phyloP scores from a whole-genome alignment of 2,888 invertebrate genomes.

The Spicauda simplicius region DNA sequence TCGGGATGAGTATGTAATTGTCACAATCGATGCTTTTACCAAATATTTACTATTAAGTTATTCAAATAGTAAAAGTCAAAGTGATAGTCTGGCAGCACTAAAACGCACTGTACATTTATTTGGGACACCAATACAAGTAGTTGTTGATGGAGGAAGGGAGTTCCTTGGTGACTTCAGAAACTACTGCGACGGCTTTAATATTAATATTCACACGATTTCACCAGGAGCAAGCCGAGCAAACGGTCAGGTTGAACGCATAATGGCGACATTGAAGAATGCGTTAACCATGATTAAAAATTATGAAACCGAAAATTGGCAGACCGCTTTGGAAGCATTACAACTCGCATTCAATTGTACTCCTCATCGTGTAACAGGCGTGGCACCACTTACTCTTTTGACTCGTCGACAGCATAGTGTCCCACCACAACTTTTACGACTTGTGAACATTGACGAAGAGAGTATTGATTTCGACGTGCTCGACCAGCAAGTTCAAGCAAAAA shows the following conservation, averaged over 20 bases:
- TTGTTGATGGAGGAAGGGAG: constrained; percentile 11
- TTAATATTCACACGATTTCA: constrained; percentile 4
- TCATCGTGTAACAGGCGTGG: constrained; percentile 40
- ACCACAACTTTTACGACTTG: constrained; percentile 40
- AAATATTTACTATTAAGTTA: constrained; percentile 39
- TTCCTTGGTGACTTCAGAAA: constrained; percentile 11
- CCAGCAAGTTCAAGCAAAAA: constrained; percentile 37
- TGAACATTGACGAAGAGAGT: constrained; percentile 37
- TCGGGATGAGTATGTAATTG: constrained; percentile 38
- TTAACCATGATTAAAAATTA: constrained; percentile 46
- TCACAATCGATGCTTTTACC: constrained; percentile 41
- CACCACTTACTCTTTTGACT: constrained; percentile 43
- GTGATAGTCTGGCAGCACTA: too few species aligned
- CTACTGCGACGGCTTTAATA: constrained; percentile 1
- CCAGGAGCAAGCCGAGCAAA: constrained; percentile 13
- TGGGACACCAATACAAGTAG: constrained; percentile 25
- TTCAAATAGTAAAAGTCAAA: constrained; percentile 29
- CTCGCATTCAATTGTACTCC: too few species aligned
- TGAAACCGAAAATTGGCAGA: constrained; percentile 35
- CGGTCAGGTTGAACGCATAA: constrained; percentile 9
- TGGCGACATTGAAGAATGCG: constrained; percentile 42
- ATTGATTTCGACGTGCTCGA: constrained; percentile 40
- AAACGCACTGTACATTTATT: constrained; percentile 39
- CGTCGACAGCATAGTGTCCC: constrained; percentile 42
- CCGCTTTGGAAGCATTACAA: too few species aligned